Conservation (phyloP, 2,888 invertebrate species). For the Leistus spinibarbis region DNA sequence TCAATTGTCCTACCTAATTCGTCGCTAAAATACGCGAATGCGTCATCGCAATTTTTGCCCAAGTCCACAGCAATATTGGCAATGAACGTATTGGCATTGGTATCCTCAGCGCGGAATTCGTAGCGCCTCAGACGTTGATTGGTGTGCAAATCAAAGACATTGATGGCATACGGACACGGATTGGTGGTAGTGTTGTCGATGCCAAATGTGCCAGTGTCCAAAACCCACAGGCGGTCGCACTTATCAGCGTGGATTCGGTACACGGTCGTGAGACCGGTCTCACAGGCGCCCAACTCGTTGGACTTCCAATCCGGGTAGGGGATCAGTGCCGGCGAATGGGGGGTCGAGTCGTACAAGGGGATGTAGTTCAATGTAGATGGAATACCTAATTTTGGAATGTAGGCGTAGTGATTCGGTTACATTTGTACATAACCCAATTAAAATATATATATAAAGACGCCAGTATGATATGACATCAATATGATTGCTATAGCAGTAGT, state of each 20-base stretch:
- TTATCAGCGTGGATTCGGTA: constrained; percentile 80
- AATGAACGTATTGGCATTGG: constrained; percentile 78
- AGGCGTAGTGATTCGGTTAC: too few species aligned
- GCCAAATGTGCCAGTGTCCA: constrained; percentile 83
- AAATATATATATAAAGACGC: too few species aligned
- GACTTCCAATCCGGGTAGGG: constrained; percentile 80
- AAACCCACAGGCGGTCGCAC: constrained; percentile 81
- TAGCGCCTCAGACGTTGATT: constrained; percentile 71
- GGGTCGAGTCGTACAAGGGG: constrained; percentile 66
- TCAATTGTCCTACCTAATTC: constrained; percentile 67
- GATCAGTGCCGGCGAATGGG: constrained; percentile 75
- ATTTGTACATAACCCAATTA: too few species aligned
- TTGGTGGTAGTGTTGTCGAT: constrained; percentile 77
- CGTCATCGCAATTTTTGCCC: constrained; percentile 75
- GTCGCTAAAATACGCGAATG: constrained; percentile 80
- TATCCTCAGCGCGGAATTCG: constrained; percentile 73
- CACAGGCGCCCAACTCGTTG: constrained; percentile 78
- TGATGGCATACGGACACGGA: constrained; percentile 79
- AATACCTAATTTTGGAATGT: constrained; percentile 63
- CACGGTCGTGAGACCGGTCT: constrained; percentile 74
- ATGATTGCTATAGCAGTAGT: too few species aligned
- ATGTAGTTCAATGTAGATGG: constrained; percentile 84
- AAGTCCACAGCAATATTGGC: constrained; percentile 86
- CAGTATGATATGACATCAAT: too few species aligned
- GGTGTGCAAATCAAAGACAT: constrained; percentile 77